Evolutionary conservation across 2,888 invertebrate genomes (phyloP), one percentile per base, ranked within the genome.

Genomic region (Ophion obscuratus): DNA sequence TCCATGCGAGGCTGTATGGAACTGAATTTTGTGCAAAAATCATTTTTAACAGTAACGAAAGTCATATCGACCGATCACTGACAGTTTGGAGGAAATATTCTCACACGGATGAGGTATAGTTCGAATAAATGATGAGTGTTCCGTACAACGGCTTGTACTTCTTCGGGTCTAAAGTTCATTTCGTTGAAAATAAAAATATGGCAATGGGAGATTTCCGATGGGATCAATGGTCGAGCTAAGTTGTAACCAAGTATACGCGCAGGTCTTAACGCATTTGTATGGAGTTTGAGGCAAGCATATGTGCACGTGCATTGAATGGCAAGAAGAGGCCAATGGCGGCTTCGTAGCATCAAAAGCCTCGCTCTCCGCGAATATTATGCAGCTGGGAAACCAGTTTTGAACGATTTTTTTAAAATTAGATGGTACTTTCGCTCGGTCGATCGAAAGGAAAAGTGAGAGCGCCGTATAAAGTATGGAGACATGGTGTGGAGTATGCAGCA

Each of bases 351-450:
- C 61, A 53, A 77, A 53, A 78, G 77, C 59, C 66, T 66, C n/a
- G 14, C 36, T 53, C 20, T 36, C 7, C 1, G 71, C 31, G 71
- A 17, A 59, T 59, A 27, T 27, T 66, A 44, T 67, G 73, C 89
- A 92, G 91, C 89, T 90, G 92, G 91, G 92, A 92, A 93, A 93
- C 93, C 93, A 62, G 74, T 75, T 62, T 61, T 40, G 40, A 31
- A 24, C 11, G 24, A 36, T 88, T 87, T 88, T 89, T 91, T 91
- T 89, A 88, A 88, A 87, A 81, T 89, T 89, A 88, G 90, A 88
- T 89, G 90, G 91, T 91, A 93, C 93, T 93, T 93, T 93, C 92
- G 92, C 92, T 92, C 88, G 87, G 89, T 86, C 4, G 24, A 89
- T 89, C 90, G 91, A 93, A 92, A 92, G 91, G 90, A 93, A 93